Conservation (phyloP, 2,888 invertebrate species). For the Pachydiplax longipennis region DNA sequence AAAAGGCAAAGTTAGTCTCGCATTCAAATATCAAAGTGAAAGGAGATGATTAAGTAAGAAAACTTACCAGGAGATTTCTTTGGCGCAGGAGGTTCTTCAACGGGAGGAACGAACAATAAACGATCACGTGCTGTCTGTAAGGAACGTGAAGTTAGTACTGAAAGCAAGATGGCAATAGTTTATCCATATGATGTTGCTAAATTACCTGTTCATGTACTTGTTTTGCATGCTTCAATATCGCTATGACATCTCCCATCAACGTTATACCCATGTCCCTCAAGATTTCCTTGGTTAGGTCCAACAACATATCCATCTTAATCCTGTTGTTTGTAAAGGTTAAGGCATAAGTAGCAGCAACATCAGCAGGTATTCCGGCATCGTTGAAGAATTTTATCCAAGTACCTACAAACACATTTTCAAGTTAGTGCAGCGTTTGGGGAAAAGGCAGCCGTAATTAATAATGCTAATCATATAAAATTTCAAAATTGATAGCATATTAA, state of each 20-base stretch:
- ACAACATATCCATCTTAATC: conserved; percentile 84
- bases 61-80: conserved; percentile 12
- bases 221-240: conserved; percentile 70
- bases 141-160: neutral
- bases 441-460: neutral
- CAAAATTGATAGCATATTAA: neutral
- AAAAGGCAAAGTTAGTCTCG: neutral
- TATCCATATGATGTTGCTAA: neutral
- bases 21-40: neutral
- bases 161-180: neutral
- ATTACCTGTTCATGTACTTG: conserved; percentile 63
- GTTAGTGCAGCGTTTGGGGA: neutral
- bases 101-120: neutral
- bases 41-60: neutral
- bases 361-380: conserved; percentile 81
- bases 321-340: conserved; percentile 86
- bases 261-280: conserved; percentile 87
- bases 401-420: conserved; percentile 58
- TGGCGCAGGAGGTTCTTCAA: neutral
- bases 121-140: conserved; percentile 19
- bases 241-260: conserved; percentile 70
- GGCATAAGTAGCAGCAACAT: conserved; percentile 83
- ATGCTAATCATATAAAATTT: neutral
- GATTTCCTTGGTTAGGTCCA: conserved; percentile 87
- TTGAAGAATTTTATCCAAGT: conserved; percentile 89